A percentile compares a stretch with the other conserved stretches of the same genome.
These are phyloP conservation scores for Ellobium chinense DNA, from an alignment of 2,888 invertebrate species.

Conservation along the genomic window DNA sequence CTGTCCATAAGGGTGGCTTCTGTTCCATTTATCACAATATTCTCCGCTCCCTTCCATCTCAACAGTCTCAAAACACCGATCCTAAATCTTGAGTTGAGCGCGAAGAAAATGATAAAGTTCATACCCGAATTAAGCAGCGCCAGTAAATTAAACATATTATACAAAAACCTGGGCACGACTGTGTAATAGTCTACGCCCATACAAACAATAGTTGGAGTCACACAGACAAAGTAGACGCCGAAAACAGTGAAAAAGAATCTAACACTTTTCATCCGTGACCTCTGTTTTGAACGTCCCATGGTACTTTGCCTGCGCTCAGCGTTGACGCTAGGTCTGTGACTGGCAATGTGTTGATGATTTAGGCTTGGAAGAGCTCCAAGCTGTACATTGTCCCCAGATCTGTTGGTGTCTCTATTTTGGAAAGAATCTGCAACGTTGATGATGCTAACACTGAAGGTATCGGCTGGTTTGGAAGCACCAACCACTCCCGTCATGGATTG, in stretches of 20 bases:
- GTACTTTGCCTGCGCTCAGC: not conserved
- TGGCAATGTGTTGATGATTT: too few species aligned
- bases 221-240: conserved; percentile 18
- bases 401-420: too few species aligned
- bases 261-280: not conserved
- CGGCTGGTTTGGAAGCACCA: too few species aligned
- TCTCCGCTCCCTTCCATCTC: not conserved
- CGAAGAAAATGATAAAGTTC: conserved; percentile 17
- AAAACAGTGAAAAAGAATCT: conserved; percentile 20
- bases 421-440: too few species aligned
- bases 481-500: not conserved
- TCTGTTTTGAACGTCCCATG: not conserved
- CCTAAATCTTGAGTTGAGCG: not conserved
- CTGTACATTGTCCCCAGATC: too few species aligned
- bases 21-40: not conserved
- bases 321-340: too few species aligned
- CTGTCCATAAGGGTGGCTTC: not conserved
- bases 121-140: conserved; percentile 20
- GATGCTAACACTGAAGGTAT: too few species aligned
- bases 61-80: not conserved
- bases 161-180: not conserved
- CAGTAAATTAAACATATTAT: conserved; percentile 21
- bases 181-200: conserved; percentile 14
- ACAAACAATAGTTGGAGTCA: conserved; percentile 1
- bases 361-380: too few species aligned